phyloP scores from a whole-genome alignment of 2,113 vertebrate genomes.

The Columbina picui region DNA sequence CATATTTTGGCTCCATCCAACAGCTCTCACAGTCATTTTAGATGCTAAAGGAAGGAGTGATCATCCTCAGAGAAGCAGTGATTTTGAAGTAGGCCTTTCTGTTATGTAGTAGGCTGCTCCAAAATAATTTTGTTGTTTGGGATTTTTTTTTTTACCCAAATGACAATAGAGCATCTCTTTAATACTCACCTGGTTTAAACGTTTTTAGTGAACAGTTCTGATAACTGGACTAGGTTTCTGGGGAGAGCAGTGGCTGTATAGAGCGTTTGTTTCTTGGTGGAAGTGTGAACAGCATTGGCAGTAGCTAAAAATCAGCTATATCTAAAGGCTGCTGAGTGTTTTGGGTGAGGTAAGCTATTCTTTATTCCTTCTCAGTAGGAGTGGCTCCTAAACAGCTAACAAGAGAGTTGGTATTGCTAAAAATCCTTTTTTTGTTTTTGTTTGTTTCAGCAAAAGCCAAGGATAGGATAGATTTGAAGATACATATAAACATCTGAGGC shows the following conservation, averaged over 20 bases:
- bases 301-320: background rate
- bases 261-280: background rate
- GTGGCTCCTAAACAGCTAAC: background rate
- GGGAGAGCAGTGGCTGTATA: background rate
- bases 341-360: background rate
- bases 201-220: background rate
- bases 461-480: background rate
- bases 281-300: background rate
- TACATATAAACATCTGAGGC: background rate
- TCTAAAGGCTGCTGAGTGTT: background rate
- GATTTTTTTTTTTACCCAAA: background rate
- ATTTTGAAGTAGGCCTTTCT: background rate
- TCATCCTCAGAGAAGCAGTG: background rate
- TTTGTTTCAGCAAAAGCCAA: background rate
- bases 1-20: background rate
- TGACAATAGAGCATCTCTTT: background rate
- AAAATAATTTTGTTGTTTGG: no score
- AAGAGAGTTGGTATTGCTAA: background rate
- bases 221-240: background rate
- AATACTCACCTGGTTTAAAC: background rate
- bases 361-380: background rate
- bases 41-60: background rate
- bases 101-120: background rate
- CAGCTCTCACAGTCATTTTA: background rate
- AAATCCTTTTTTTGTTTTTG: background rate